A percentile compares a stretch with the other conserved stretches of the same genome.
phyloP scores from a whole-genome alignment of 2,797 vertebrate genomes.

The Acrocephalus scirpaceus region DNA sequence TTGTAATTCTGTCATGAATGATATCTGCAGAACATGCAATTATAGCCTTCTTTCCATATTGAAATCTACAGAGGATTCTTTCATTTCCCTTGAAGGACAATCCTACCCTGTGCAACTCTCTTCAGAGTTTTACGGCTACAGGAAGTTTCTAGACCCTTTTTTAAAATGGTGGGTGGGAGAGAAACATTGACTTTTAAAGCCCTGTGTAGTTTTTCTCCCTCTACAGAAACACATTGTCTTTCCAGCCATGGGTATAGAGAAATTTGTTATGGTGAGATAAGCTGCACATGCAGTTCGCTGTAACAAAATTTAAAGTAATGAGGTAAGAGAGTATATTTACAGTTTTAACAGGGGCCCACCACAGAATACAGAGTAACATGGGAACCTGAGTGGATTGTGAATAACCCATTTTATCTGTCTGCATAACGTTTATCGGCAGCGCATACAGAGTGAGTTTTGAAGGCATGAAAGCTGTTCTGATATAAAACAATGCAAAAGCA shows the following conservation, averaged over 20 bases:
- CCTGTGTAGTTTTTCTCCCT: constrained; percentile 38
- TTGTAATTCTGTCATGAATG: constrained; percentile 56
- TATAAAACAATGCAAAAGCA: neutral
- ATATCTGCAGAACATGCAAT: constrained; percentile 39
- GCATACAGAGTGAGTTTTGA: neutral
- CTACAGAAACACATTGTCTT: constrained; percentile 42
- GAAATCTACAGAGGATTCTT: neutral
- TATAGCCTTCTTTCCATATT: constrained; percentile 20
- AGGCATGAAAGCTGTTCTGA: neutral
- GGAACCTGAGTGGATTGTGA: constrained; percentile 9
- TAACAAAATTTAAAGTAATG: constrained; percentile 42
- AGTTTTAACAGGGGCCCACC: neutral
- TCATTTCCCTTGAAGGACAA: constrained; percentile 37
- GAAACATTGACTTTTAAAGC: constrained; percentile 12
- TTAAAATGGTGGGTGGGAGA: constrained; percentile 7
- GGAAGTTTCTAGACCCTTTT: neutral
- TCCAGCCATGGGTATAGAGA: constrained; percentile 37
- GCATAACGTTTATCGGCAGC: neutral
- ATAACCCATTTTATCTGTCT: neutral
- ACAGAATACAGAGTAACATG: neutral
- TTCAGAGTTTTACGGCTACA: constrained; percentile 1
- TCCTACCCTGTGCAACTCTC: neutral
- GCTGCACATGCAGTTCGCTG: constrained; percentile 12
- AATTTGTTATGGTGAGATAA: constrained; percentile 53
- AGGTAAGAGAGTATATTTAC: constrained; percentile 35